phyloP scores from a whole-genome alignment of 2,797 vertebrate species.

The Paguma larvata region DNA sequence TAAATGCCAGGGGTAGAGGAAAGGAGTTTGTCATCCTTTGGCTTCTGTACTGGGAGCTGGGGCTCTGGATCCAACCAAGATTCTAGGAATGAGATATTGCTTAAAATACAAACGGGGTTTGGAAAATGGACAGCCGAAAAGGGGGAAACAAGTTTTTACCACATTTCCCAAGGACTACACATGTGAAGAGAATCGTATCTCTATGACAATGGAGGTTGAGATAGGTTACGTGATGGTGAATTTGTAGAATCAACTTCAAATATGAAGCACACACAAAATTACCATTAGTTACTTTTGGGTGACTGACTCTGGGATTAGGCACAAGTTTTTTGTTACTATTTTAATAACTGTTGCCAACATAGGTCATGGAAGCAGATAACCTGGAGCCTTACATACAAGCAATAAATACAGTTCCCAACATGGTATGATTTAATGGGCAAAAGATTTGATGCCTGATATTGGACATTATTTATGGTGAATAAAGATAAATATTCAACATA shows the following conservation, averaged over 20 bases:
- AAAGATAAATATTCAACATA: not conserved
- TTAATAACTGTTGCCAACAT: not conserved
- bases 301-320: not conserved
- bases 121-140: not conserved
- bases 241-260: constrained; percentile 33
- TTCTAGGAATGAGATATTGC: not conserved
- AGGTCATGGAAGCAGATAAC: not conserved
- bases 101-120: not conserved
- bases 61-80: not conserved
- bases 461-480: not conserved
- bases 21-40: not conserved
- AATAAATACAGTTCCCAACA: not conserved
- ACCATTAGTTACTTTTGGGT: not conserved
- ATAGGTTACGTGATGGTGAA: not conserved
- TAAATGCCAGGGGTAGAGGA: not conserved
- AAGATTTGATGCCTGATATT: not conserved
- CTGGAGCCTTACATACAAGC: not conserved
- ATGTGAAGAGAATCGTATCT: not conserved
- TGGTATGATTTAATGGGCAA: not conserved
- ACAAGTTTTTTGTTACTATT: not conserved
- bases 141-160: not conserved
- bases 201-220: not conserved
- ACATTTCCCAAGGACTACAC: not conserved
- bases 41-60: not conserved
- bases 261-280: not conserved